Percentiles rank a stretch among this genome's conserved stretches.
phyloP scores from a whole-genome alignment of 2,888 invertebrate species.

The Laspeyria flexula region DNA sequence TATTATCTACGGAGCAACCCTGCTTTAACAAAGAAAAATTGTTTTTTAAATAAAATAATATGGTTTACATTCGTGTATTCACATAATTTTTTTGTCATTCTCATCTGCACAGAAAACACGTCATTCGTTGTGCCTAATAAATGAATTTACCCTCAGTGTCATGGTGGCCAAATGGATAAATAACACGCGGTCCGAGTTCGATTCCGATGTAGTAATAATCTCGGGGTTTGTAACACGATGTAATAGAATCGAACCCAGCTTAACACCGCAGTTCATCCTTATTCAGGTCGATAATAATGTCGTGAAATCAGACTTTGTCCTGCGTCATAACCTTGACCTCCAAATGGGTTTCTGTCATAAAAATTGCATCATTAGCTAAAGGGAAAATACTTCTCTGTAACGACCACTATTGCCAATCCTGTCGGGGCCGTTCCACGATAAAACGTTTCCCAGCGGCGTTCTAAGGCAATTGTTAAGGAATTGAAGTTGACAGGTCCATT shows the following conservation, averaged over 20 bases:
- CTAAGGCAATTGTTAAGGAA: slow-evolving; percentile 42
- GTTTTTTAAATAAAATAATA: no score
- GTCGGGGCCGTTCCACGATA: slow-evolving; percentile 29
- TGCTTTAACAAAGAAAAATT: neutral
- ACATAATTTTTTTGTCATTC: no score
- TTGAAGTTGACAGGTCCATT: slow-evolving; percentile 52
- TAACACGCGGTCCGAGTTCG: no score
- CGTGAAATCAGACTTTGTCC: neutral
- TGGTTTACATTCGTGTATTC: no score
- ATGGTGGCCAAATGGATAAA: no score
- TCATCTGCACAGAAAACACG: no score
- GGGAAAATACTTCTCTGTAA: slow-evolving; percentile 28
- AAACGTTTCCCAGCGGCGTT: slow-evolving; percentile 32
- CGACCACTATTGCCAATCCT: slow-evolving; percentile 25
- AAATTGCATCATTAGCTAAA: slow-evolving; percentile 39
- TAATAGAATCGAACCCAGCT: no score
- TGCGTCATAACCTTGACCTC: slow-evolving; percentile 12
- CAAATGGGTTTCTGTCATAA: slow-evolving; percentile 9
- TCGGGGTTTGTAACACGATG: no score
- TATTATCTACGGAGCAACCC: slow-evolving; percentile 1
- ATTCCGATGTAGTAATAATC: no score
- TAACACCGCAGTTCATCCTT: no score
- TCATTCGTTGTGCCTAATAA: no score
- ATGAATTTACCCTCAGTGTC: no score
- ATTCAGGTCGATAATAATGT: neutral